Evolutionary conservation across 2,888 invertebrate species (phyloP).

Genomic region (Punctoribates punctum): DNA sequence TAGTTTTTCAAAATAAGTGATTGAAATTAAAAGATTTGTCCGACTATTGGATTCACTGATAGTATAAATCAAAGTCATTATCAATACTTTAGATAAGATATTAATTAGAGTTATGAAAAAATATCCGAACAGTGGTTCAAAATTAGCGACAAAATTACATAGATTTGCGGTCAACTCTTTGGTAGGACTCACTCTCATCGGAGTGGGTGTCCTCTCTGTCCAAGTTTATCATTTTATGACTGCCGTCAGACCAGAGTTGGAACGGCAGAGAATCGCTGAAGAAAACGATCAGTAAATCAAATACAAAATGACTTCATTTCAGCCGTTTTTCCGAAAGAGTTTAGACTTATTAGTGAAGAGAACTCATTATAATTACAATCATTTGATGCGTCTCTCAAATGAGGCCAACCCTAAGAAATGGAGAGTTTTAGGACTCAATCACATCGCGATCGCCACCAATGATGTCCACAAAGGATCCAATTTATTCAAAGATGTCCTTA

Average conservation of each 20-base stretch:
- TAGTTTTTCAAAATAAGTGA: too few species aligned
- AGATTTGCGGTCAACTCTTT: conserved; percentile 60
- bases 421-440: conserved; percentile 60
- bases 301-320: conserved; percentile 50
- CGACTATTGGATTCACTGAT: not conserved
- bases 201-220: conserved; percentile 56
- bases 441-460: conserved; percentile 61
- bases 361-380: not conserved
- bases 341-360: conserved; percentile 1
- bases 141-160: conserved; percentile 57
- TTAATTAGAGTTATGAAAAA: not conserved
- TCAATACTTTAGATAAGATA: not conserved
- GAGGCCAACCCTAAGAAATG: conserved; percentile 47
- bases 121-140: not conserved
- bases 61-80: not conserved
- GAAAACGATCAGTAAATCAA: conserved; percentile 52
- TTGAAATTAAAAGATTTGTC: too few species aligned
- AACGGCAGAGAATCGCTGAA: conserved; percentile 50
- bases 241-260: conserved; percentile 57
- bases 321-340: not conserved
- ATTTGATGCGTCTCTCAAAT: not conserved
- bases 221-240: conserved; percentile 58
- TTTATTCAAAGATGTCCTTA: conserved; percentile 56
- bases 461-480: conserved; percentile 57
- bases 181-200: conserved; percentile 60